Evolutionary conservation across 2,888 invertebrate genomes (phyloP), one percentile per base, ranked within the genome.

Genomic region (Biston betularia): DNA sequence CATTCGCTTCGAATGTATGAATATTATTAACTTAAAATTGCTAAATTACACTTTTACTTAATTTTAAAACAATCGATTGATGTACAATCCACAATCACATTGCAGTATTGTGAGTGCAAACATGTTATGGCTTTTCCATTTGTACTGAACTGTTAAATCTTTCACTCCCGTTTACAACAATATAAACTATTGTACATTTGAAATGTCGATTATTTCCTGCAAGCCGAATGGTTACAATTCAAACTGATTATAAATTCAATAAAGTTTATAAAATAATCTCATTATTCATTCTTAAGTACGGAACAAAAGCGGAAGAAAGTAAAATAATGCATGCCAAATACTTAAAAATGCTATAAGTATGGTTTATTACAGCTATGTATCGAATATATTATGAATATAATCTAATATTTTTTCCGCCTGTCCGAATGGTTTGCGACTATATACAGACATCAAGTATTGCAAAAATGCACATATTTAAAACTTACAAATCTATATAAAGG

Each of bases 21-120:
- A 83, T 24, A 24, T 82, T 79, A 80, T 79, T 82, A 86, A 85
- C 84, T 85, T 87, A 87, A 83, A 77, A 79, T 66, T 81, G 80
- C 82, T 86, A 86, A 78, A 59, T 65, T 58, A 65, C 63, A 62
- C 50, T 48, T 64, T 66, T 69, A 63, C 70, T 65, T 69, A 69
- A 56, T 65, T 59, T 62, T 68, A 71, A 69, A 65, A 69, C 65
- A 38, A 66, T 65, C 56, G 58, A 76, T 78, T 78, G 76, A 80
- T 80, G 80, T 84, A 87, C 87, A 89, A 88, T 82, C 84, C 79
- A 88, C 91, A 90, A 91, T 92, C 80, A 85, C 74, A 92, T 90
- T 91, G 91, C 78, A 88, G 89, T 76, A 84, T 86, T 86, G 87
- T 77, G 84, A 76, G 73, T 82, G 84, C 86, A 85, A 85, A 84